phyloP scores from a whole-genome alignment of 2,888 invertebrate genomes.

The Dione vanillae region DNA sequence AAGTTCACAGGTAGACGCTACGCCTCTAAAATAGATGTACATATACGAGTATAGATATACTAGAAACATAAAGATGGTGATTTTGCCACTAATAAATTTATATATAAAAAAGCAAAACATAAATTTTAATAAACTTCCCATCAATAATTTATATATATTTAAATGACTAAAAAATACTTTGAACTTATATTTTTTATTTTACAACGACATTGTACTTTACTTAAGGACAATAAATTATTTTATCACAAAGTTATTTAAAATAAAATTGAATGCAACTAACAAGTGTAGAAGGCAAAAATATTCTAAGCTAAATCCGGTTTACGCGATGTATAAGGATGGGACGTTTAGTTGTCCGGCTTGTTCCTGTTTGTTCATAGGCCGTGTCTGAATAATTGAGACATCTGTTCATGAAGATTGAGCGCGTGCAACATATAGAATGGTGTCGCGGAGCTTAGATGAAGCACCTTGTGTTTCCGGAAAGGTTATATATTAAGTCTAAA shows the following conservation, averaged over 20 bases:
- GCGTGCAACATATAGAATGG: not conserved
- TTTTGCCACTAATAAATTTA: too few species aligned
- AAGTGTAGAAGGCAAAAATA: conserved; percentile 10
- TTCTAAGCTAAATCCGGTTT: conserved; percentile 15
- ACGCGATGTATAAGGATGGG: conserved; percentile 9
- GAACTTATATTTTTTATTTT: too few species aligned
- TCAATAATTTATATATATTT: too few species aligned
- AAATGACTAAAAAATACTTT: too few species aligned
- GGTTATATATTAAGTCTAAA: not conserved
- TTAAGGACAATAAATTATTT: too few species aligned
- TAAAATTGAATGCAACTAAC: not conserved
- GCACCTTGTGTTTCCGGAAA: conserved; percentile 2
- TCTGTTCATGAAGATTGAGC: conserved; percentile 8
- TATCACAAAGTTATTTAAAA: not conserved
- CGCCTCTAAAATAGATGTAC: too few species aligned
- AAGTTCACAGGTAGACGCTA: too few species aligned
- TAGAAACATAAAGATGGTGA: too few species aligned
- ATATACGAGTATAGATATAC: too few species aligned
- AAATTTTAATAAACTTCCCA: too few species aligned
- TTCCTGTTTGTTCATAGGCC: conserved; percentile 27
- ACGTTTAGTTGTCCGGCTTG: conserved; percentile 19
- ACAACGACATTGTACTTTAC: too few species aligned
- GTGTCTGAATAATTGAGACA: conserved; percentile 28
- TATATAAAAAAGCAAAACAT: too few species aligned
- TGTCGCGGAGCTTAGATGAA: not conserved